Evolutionary conservation across 2,797 vertebrate genomes (phyloP).

Genomic region (Cryptoblepharus egeriae): DNA sequence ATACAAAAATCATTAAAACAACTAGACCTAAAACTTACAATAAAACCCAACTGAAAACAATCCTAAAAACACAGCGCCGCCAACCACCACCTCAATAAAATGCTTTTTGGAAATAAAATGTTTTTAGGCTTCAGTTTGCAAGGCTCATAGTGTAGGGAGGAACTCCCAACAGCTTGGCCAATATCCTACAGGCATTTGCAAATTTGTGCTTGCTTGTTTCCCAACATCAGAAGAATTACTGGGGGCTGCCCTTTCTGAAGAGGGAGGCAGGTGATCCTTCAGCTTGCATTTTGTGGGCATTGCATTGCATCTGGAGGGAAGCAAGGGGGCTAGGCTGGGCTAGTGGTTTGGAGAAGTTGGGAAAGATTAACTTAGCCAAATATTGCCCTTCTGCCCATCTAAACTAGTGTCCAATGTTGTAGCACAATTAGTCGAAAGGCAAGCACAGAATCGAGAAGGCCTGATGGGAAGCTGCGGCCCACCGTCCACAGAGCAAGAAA

Average conservation of each 20-base stretch:
- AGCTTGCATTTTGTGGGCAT: background rate
- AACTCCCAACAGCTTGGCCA: background rate
- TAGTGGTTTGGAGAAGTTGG: too few relatives aligned
- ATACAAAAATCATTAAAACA: too few relatives aligned
- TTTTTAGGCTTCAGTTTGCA: too few relatives aligned
- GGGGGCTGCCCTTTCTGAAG: background rate
- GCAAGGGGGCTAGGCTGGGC: background rate
- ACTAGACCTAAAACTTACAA: too few relatives aligned
- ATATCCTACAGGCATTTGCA: background rate
- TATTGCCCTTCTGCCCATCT: slow-evolving; percentile 1
- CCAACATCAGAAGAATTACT: background rate
- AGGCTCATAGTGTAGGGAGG: background rate
- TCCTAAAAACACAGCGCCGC: too few relatives aligned
- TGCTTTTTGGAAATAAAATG: too few relatives aligned
- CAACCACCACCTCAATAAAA: too few relatives aligned
- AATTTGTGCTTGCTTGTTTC: too few relatives aligned
- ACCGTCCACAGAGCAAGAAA: slow-evolving; percentile 10
- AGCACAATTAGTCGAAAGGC: slow-evolving; percentile 12
- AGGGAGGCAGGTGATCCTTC: background rate
- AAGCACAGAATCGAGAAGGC: slow-evolving; percentile 7
- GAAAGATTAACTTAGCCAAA: background rate
- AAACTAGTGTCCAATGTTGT: slow-evolving; percentile 12
- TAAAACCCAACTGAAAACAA: too few relatives aligned
- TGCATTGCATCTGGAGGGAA: background rate
- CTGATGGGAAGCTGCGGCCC: slow-evolving; percentile 13